Base-by-base conservation (phyloP, 2,888 invertebrate genomes). In the Himalopsyche anomala region DNA sequence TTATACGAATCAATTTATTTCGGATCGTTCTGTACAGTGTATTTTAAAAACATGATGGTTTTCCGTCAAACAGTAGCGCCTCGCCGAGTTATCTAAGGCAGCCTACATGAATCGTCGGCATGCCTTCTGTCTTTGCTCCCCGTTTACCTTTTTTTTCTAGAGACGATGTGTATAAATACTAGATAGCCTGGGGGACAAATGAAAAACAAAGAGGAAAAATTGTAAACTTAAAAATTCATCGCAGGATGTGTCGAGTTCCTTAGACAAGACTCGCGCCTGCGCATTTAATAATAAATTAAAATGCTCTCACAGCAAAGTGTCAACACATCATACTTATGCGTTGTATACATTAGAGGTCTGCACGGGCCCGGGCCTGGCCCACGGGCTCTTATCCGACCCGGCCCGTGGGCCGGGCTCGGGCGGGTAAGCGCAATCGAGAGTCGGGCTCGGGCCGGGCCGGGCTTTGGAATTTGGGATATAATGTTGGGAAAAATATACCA, bases 141-240 rank as follows among this genome's bases (percentile, higher is more conserved):
- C 62, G 6, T 62, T 62, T 62, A 54, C 38, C 74, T 69, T 69
- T 79, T 83, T 81, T 82, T 84, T 82, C 84, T 81, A 84, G 51
- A 74, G 79, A 83, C 74, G 87, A 87, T 80, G 83, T 81, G 82
- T 81, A 88, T 88, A 87, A 88, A 88, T 88, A 88, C 81, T 86
- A 83, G 83, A 88, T 86, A 56, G 87, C 88, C 88, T 86, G 28
- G 82, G 88, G 87, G 88, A 84, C 85, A 87, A 87, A 88, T 87
- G 88, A 87, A 87, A 87, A 85, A 87, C 88, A 88, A 88, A 87
- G 87, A 88, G 87, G 86, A 88, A 88, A 88, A 88, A 87, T 87
- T 88, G 88, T 87, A 86, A 87, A 88, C 87, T 88, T 85, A 88
- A 88, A 88, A 87, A 88, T 88, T 88, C 88, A 88, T 88, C 87